phyloP scores from a whole-genome alignment of 2,888 invertebrate species.

The Clanis bilineata region DNA sequence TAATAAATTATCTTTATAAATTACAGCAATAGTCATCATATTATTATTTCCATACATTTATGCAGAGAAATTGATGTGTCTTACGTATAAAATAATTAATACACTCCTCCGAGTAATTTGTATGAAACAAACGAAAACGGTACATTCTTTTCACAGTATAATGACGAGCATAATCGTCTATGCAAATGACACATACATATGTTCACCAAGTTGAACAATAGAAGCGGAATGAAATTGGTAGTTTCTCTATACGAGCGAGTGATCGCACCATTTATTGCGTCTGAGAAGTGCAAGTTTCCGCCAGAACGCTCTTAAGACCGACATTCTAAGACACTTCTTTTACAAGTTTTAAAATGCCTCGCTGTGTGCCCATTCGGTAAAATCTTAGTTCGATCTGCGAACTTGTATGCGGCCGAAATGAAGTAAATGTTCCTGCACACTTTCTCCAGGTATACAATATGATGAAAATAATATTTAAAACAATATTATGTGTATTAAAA shows the following conservation, averaged over 20 bases:
- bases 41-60: no score
- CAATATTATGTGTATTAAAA: no score
- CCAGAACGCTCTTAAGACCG: slow-evolving; percentile 53
- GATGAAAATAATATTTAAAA: no score
- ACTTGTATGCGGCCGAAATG: neutral
- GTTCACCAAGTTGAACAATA: slow-evolving; percentile 26
- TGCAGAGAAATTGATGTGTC: no score
- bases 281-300: slow-evolving; percentile 68
- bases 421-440: no score
- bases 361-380: slow-evolving; percentile 37
- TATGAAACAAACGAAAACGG: neutral
- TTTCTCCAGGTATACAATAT: no score
- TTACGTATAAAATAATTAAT: neutral
- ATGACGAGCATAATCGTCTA: slow-evolving; percentile 15
- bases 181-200: slow-evolving; percentile 12
- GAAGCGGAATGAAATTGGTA: slow-evolving; percentile 53
- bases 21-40: no score
- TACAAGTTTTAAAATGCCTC: slow-evolving; percentile 70
- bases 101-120: neutral
- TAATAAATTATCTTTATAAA: no score
- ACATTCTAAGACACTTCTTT: slow-evolving; percentile 61
- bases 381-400: slow-evolving; percentile 6
- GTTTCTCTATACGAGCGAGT: slow-evolving; percentile 57
- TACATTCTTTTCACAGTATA: neutral
- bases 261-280: slow-evolving; percentile 75